Conservation (phyloP, 2,888 invertebrate genomes). For the Hermaeophaga mercurialis region DNA sequence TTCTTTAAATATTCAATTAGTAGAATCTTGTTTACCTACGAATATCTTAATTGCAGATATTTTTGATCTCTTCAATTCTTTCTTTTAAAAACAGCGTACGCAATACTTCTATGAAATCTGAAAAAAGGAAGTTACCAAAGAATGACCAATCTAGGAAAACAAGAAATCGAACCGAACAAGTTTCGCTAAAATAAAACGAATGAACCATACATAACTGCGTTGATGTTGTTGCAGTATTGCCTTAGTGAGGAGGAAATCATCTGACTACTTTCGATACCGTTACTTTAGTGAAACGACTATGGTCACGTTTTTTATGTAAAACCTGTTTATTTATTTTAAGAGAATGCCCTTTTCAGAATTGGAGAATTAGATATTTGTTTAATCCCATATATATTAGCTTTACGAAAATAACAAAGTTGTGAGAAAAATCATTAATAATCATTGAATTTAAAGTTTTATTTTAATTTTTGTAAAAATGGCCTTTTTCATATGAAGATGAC, state of each 20-base stretch:
- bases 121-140: constrained; percentile 1
- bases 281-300: constrained; percentile 32
- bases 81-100: not conserved
- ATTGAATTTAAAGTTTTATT: too few species aligned
- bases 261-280: constrained; percentile 32
- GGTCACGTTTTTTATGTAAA: constrained; percentile 7
- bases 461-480: too few species aligned
- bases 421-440: too few species aligned
- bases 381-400: too few species aligned
- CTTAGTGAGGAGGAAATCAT: constrained; percentile 34
- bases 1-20: too few species aligned
- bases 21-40: too few species aligned
- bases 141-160: constrained; percentile 2
- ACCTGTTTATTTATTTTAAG: constrained; percentile 27
- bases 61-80: not conserved
- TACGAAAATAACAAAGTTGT: too few species aligned
- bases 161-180: constrained; percentile 20
- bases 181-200: constrained; percentile 6
- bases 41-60: too few species aligned
- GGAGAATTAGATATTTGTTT: too few species aligned
- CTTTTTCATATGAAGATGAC: too few species aligned
- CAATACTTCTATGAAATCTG: not conserved
- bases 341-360: constrained; percentile 17
- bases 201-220: constrained; percentile 17
- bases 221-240: constrained; percentile 17